Base-by-base conservation (phyloP, 2,113 vertebrate species). In the Campylorhamphus procurvoides region DNA sequence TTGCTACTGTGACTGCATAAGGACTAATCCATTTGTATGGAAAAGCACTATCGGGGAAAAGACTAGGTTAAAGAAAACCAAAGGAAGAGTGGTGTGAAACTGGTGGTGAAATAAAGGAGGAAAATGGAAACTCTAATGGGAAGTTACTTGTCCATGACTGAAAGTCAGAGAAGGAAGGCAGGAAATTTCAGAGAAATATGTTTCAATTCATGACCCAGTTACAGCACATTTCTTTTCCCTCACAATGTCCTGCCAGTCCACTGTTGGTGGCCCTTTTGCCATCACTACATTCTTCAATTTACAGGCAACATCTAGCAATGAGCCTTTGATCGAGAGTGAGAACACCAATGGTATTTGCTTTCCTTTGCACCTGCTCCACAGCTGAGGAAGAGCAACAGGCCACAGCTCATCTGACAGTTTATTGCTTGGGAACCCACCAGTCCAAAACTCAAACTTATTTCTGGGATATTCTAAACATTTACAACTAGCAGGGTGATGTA, bases 21-120 rank as follows among this genome's bases (percentile, higher is more conserved):
- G 33, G 35, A 63, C 27, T 49, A 7, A 5, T 40, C 42, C 5
- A 8, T 53, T 35, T 0, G 0, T 31, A 46, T 3, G 10, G 64
- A 84, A 92, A 81, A 63, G 16, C 16, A 25, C 16, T 37, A 29
- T 27, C 28, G 71, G 35, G 13, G 55, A 71, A 40, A 76, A 52
- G 40, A 75, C 5, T 35, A 42, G 28, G 20, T 67, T 74, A 63
- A 86, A 76, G 75, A 76, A 91, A 84, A 80, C 2, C 40, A 53
- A 22, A 83, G 53, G 71, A 91, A 62, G 23, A 37, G 5, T 42
- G 29, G 64, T 55, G 16, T 67, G 72, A 94, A 90, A 42, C 29
- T 71, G 13, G 7, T 67, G 59, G 33, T 33, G 29, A 84, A 88
- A 62, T 42, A 49, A 89, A 71, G 22, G 35, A 74, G 5, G 15